These are phyloP conservation scores for Sinocyclocheilus maitianheensis DNA, from an alignment of 2,113 vertebrate species.

Conservation along the genomic window DNA sequence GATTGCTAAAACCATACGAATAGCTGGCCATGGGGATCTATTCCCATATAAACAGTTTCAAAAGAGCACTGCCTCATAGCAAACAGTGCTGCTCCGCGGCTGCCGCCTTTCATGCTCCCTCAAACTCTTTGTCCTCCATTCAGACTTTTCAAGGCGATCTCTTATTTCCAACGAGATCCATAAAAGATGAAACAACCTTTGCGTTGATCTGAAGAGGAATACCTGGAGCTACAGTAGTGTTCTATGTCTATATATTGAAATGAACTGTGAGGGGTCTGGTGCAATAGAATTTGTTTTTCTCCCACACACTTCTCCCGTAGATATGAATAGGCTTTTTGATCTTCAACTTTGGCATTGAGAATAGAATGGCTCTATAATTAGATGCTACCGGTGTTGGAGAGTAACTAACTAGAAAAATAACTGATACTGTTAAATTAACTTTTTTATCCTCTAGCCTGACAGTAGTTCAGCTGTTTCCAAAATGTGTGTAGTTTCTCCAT, in stretches of 20 bases:
- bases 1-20: slow-evolving; percentile 70
- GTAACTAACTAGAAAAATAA: slow-evolving; percentile 5
- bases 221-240: slow-evolving; percentile 69
- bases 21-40: slow-evolving; percentile 69
- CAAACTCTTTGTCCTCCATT: slow-evolving; percentile 57
- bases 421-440: not conserved
- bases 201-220: slow-evolving; percentile 67
- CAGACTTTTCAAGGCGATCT: slow-evolving; percentile 70
- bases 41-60: slow-evolving; percentile 74
- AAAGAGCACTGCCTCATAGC: slow-evolving; percentile 68
- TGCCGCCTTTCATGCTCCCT: slow-evolving; percentile 15
- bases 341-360: slow-evolving; percentile 66
- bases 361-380: slow-evolving; percentile 69
- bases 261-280: slow-evolving; percentile 66
- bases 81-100: slow-evolving; percentile 62
- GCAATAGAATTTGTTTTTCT: slow-evolving; percentile 64
- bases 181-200: slow-evolving; percentile 78
- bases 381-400: slow-evolving; percentile 52
- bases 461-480: not conserved
- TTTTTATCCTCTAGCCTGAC: not conserved
- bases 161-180: slow-evolving; percentile 72
- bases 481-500: not conserved
- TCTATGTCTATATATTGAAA: slow-evolving; percentile 64
- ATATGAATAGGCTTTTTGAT: slow-evolving; percentile 66
- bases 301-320: slow-evolving; percentile 71